Base-by-base conservation (phyloP, 2,888 invertebrate species). In the Oegoconia quadripuncta region DNA sequence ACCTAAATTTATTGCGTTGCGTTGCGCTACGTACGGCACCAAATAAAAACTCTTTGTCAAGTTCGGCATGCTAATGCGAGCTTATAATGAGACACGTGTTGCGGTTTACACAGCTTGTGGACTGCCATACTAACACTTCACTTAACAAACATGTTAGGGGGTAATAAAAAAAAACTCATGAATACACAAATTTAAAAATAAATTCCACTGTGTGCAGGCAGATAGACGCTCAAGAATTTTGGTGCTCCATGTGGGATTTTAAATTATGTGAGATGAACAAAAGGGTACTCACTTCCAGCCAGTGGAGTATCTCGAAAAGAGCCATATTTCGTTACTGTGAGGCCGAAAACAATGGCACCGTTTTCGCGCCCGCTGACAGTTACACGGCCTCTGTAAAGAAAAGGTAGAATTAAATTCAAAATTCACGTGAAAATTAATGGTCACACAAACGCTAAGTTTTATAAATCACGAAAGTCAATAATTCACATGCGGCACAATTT, bases 301-400 rank as follows among this genome's bases (percentile, higher is more conserved):
- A 16, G 97, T 98, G 34, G 97, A 97, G 86, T 97, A 98, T 66
- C 98, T 91, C 72, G 97, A 97, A 86, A 99, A 98, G 53, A 99
- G 90, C 99, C 99, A 99, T 79, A 95, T 95, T 88, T 97, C 96
- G 77, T 95, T 95, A 69, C 94, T 93, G 88, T 95, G 95, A 53
- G 96, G 96, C 66, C 96, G 92, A 88, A 95, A 96, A 88, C 96
- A 96, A 81, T 95, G 95, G 82, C 96, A 97, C 50, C 96, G 91
- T 82, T 97, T 97, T 53, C 94, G 90, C 56, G 93, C 92, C 48
- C 94, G 90, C 69, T 95, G 95, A 86, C 98, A 99, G 66, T 95
- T 93, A 83, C 99, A 99, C 27, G 98, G 98, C 60, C 95, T 91
- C 89, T 96, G 93, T 43, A 95, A 82, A 73, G 52, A 71, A 59